Conservation (phyloP, 2,113 vertebrate genomes). For the Hippocampus zosterae region DNA sequence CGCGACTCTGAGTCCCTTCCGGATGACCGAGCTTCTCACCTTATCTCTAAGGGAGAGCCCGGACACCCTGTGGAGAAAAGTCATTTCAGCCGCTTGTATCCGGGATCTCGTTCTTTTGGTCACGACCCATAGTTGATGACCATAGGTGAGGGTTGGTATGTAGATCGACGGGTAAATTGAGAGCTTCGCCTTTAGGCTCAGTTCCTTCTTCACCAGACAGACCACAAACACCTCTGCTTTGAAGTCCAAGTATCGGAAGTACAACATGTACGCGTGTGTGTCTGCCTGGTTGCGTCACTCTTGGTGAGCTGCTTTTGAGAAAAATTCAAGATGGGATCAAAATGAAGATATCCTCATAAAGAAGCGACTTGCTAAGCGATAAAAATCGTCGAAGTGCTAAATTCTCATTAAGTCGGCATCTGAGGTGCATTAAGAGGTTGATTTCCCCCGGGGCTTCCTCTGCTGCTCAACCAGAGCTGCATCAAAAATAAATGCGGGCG, state of each 20-base stretch:
- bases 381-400: conserved; percentile 70
- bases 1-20: no score
- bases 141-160: no score
- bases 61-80: no score
- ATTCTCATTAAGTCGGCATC: conserved; percentile 76
- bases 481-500: conserved; percentile 61
- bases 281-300: neutral
- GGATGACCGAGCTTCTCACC: no score
- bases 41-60: no score
- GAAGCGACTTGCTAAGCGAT: conserved; percentile 49
- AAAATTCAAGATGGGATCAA: conserved; percentile 50
- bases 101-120: no score
- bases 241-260: neutral
- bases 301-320: conserved; percentile 23
- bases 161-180: no score
- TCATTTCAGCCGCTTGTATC: no score
- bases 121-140: no score
- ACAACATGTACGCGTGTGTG: conserved; percentile 3
- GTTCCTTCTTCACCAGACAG: neutral
- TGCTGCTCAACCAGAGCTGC: conserved; percentile 51
- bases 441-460: conserved; percentile 65
- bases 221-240: conserved; percentile 4
- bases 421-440: conserved; percentile 73
- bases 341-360: conserved; percentile 64
- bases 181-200: no score